A percentile compares a stretch with the other conserved stretches of the same genome.
Conservation (phyloP, 2,888 invertebrate genomes). For the Hemicrepidius hirtus region DNA sequence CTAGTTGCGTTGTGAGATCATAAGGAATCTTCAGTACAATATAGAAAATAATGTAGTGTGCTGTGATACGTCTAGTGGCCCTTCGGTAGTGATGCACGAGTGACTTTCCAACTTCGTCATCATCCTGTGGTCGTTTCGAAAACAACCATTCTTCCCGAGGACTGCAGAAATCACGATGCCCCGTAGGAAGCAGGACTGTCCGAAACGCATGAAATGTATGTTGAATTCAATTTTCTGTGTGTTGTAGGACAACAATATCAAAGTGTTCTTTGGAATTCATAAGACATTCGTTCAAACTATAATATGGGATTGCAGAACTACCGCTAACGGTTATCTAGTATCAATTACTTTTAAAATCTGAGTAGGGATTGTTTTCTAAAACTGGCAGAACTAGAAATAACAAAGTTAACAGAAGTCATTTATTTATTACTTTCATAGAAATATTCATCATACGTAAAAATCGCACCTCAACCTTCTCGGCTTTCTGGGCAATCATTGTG, state of each 20-base stretch:
- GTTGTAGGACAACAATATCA: too few relatives aligned
- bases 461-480: too few relatives aligned
- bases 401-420: too few relatives aligned
- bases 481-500: background rate
- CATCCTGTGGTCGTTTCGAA: conserved; percentile 48
- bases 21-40: background rate
- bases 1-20: background rate
- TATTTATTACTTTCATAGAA: too few relatives aligned
- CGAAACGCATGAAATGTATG: conserved; percentile 75
- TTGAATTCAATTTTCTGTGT: conserved; percentile 44
- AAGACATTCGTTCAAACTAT: background rate
- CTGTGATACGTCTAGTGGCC: conserved; percentile 7
- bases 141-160: conserved; percentile 47
- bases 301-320: too few relatives aligned
- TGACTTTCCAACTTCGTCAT: conserved; percentile 52
- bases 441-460: too few relatives aligned
- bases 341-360: too few relatives aligned
- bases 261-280: background rate
- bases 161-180: conserved; percentile 68
- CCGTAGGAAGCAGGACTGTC: conserved; percentile 74
- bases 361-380: too few relatives aligned
- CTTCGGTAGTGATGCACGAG: conserved; percentile 31
- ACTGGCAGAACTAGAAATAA: too few relatives aligned
- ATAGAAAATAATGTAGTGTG: conserved; percentile 33
- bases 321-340: too few relatives aligned